These are phyloP conservation scores for Scaptomyza hsui DNA, from an alignment of 1,140 invertebrate species.

Conservation along the genomic window DNA sequence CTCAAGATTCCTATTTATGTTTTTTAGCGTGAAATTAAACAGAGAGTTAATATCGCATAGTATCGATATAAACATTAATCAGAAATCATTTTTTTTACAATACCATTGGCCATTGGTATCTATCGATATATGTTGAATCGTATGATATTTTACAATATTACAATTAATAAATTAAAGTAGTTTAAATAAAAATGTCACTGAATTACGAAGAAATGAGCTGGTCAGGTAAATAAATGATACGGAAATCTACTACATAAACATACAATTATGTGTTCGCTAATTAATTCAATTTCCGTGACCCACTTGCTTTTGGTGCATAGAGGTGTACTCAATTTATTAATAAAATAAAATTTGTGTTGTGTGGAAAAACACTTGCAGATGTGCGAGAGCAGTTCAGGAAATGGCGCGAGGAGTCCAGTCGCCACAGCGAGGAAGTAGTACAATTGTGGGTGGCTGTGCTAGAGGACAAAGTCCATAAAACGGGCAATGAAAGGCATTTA, in stretches of 20 bases:
- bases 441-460: constrained; percentile 93
- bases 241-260: neutral
- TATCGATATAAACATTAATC: constrained; percentile 1
- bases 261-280: neutral
- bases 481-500: constrained; percentile 94
- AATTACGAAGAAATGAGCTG: constrained; percentile 85
- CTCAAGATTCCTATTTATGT: too few relatives aligned
- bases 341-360: constrained; percentile 4
- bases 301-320: constrained; percentile 6
- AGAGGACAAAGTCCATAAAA: constrained; percentile 89
- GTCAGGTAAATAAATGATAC: constrained; percentile 78
- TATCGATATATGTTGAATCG: constrained; percentile 25
- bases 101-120: neutral
- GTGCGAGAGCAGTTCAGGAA: constrained; percentile 91
- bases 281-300: constrained; percentile 9
- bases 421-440: constrained; percentile 94
- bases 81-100: neutral
- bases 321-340: constrained; percentile 21
- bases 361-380: constrained; percentile 86
- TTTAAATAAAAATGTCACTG: constrained; percentile 81
- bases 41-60: too few relatives aligned
- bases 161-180: constrained; percentile 53
- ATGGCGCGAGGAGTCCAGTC: constrained; percentile 96
- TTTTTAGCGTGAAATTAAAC: too few relatives aligned
- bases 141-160: constrained; percentile 26